Percentiles rank a stretch among this genome's conserved stretches.
Conservation (phyloP, 2,888 invertebrate species). For the Cosmia trapezina region DNA sequence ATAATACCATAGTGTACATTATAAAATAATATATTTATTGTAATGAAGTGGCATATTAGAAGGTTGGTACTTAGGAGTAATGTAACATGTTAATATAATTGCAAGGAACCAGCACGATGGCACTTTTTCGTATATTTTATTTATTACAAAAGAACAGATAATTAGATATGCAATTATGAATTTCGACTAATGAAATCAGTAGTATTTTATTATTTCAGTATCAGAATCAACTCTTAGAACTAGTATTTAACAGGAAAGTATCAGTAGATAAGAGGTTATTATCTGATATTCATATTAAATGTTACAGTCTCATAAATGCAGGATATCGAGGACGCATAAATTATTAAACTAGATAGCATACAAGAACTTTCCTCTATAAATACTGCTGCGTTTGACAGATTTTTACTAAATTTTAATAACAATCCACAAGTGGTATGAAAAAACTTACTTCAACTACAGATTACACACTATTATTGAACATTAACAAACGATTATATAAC, state of each 20-base stretch:
- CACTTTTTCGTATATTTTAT: slow-evolving; percentile 71
- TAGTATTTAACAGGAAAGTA: slow-evolving; percentile 59
- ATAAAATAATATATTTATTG: slow-evolving; percentile 85
- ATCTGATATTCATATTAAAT: slow-evolving; percentile 58
- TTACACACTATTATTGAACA: slow-evolving; percentile 60
- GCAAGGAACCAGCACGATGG: slow-evolving; percentile 84
- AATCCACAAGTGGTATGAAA: slow-evolving; percentile 51
- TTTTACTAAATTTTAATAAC: slow-evolving; percentile 47
- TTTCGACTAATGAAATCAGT: slow-evolving; percentile 43
- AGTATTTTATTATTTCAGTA: slow-evolving; percentile 34
- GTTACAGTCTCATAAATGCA: slow-evolving; percentile 76
- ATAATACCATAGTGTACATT: slow-evolving; percentile 60
- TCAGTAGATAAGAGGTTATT: slow-evolving; percentile 37
- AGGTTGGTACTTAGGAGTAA: slow-evolving; percentile 75
- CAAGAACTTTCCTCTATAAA: slow-evolving; percentile 70
- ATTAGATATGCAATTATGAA: slow-evolving; percentile 34
- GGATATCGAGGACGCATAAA: slow-evolving; percentile 69
- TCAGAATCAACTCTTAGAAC: slow-evolving; percentile 57
- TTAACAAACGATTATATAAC: slow-evolving; percentile 61
- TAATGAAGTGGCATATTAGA: slow-evolving; percentile 81
- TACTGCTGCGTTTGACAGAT: slow-evolving; percentile 75
- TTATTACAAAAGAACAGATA: slow-evolving; percentile 40
- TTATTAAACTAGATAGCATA: slow-evolving; percentile 66
- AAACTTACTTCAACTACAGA: slow-evolving; percentile 54
- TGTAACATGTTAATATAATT: slow-evolving; percentile 69